Conservation (phyloP, 1,140 invertebrate species). For the Nymphalis io region DNA sequence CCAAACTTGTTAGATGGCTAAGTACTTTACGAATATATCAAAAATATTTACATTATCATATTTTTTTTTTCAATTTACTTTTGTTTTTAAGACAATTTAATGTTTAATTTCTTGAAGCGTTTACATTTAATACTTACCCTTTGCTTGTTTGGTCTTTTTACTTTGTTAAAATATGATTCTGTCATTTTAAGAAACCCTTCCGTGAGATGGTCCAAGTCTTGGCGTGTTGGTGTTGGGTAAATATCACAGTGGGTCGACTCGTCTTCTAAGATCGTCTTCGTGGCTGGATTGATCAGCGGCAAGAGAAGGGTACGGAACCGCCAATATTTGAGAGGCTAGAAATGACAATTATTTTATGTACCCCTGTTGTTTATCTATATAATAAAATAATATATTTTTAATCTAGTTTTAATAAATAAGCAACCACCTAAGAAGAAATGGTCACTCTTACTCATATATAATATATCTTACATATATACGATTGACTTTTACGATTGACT, state of each 20-base stretch:
- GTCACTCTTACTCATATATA: too few species aligned
- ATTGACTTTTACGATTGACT: too few species aligned
- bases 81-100: too few species aligned
- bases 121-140: constrained; percentile 77
- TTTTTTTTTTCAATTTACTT: background rate
- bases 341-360: constrained; percentile 24
- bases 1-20: constrained; percentile 23
- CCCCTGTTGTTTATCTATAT: background rate
- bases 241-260: constrained; percentile 90
- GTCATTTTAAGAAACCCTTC: constrained; percentile 92
- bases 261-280: constrained; percentile 86
- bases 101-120: constrained; percentile 5
- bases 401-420: too few species aligned
- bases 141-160: constrained; percentile 86
- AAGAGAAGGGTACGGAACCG: constrained; percentile 94
- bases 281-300: constrained; percentile 87
- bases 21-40: constrained; percentile 9
- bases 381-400: too few species aligned
- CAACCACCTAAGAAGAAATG: too few species aligned
- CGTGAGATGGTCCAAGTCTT: constrained; percentile 83
- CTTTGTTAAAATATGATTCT: constrained; percentile 94
- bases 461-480: too few species aligned
- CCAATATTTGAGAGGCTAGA: constrained; percentile 95
- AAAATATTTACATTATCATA: constrained; percentile 25
- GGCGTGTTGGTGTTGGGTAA: constrained; percentile 86